Base-by-base conservation (phyloP, 1,140 invertebrate genomes). In the Oedothorax gibbosus region DNA sequence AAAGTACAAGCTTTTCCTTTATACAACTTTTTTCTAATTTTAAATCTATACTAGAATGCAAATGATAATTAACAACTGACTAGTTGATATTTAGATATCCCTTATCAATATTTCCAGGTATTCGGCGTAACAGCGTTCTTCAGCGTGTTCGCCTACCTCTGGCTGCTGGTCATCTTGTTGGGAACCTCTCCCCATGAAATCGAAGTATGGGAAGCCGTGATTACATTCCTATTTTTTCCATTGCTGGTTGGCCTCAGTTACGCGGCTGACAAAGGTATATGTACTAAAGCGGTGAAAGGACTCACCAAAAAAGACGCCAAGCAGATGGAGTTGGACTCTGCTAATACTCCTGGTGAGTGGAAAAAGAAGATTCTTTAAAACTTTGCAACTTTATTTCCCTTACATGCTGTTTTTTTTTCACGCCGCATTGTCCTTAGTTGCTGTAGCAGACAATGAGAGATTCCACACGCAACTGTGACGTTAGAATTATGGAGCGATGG, bases 111-210 rank as follows among this genome's bases (percentile, higher is more conserved):
- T 35, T 35, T 68, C 9, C 85, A 91, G 89, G 93, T 93, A 64
- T 94, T 93, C 87, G 89, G 90, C 6, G 90, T 93, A 7, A 93
- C 93, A 0, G 89, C 90, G 3, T 88, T 92, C 62, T 93, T 93
- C 88, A 91, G 91, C 69, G 87, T 93, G 7, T 92, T 93, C 85
- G 93, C 93, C 0, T 94, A 94, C 89, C 88, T 94, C n/a, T 94
- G 93, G 93, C 89, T 94, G 10, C 89, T 93, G 50, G 86, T 93
- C 11, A 91, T 94, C 62, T 88, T 94, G 18, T 86, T 92, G 15
- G 89, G 87, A 3, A 88, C 89, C 14, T 89, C 91, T 0, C 91
- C 91, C 0, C 88, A 93, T 72, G 88, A 88, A 35, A 91, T 94
- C 9, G 92, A 93, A 54, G 79, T 93, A 0, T 94, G 93, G 93